These are phyloP conservation scores for Tenebrosternarchus preto DNA, from an alignment of 2,113 vertebrate species.

Conservation along the genomic window DNA sequence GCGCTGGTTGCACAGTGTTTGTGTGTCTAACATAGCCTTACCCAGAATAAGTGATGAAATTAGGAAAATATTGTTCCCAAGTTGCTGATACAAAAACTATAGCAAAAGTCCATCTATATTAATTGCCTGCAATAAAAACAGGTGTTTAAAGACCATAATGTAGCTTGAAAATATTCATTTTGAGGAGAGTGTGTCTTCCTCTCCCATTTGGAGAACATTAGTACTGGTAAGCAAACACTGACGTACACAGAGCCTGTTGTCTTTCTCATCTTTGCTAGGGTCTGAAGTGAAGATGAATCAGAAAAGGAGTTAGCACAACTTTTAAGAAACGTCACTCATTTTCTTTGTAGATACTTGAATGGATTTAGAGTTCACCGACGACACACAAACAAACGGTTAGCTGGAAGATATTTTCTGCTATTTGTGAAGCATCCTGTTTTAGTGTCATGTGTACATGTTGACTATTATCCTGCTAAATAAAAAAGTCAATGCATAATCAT, in stretches of 20 bases:
- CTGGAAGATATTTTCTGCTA: too few relatives aligned
- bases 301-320: not conserved
- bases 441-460: too few relatives aligned
- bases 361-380: too few relatives aligned
- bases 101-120: constrained; percentile 46
- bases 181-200: constrained; percentile 22
- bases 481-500: too few relatives aligned
- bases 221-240: constrained; percentile 12
- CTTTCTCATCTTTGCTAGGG: not conserved
- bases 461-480: too few relatives aligned
- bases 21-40: constrained; percentile 25
- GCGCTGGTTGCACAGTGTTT: not conserved
- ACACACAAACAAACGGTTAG: too few relatives aligned
- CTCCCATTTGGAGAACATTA: constrained; percentile 32
- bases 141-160: constrained; percentile 42
- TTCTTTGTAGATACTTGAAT: not conserved
- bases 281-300: constrained; percentile 9
- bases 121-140: constrained; percentile 31
- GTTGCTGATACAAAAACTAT: constrained; percentile 45
- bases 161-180: constrained; percentile 23
- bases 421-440: too few relatives aligned
- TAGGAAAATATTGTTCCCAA: constrained; percentile 30
- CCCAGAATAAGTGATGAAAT: constrained; percentile 33
- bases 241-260: constrained; percentile 29
- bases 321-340: constrained; percentile 1